Evolutionary conservation across 1,140 invertebrate genomes (phyloP), one percentile per base, ranked within the genome.

Genomic region (Drosophila punjabiensis): DNA sequence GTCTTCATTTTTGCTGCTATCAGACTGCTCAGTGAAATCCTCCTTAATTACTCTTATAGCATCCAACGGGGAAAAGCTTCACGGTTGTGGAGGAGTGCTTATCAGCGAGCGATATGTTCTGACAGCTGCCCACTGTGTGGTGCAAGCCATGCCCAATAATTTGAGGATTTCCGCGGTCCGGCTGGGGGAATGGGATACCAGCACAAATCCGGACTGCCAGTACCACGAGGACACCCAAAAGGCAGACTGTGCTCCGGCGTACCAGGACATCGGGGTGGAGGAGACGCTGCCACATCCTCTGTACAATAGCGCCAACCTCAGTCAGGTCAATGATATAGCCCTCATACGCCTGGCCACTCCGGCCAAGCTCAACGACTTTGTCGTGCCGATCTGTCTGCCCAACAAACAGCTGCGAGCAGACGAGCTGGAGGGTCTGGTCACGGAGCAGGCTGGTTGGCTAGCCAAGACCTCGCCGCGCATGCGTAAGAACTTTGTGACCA

Each of bases 341-440:
- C 87, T 98, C 7, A 79, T 98, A 7, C 94, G 96, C 39, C 91
- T 98, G 9, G 94, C 95, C 45, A 92, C 90, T 1, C 89, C 95
- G 2, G 95, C 96, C 0, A 43, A n/a, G 16, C 41, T 77, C 1
- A 86, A 43, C n/a, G 71, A 86, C 28, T 90, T 50, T 63, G 18
- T 96, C 94, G 95, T 95, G 87, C 97, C 98, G 0, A 96, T 98
- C 47, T 98, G 98, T 81, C 89, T 99, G 6, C 97, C 97, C 3
- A 82, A 91, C 9, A 81, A 93, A 33, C 92, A 87, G 28, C 70
- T 94, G 37, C 86, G 85, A 3, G 93, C 83, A 5, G 90, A 82
- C 11, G 91, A 91, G 3, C 95, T 94, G 53, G 91, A 94, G 5
- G 94, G 93, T 0, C 79, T 93, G n/a, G 94, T 93, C 33, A 94